Conservation (phyloP, 2,113 vertebrate species). For the Calypte anna region DNA sequence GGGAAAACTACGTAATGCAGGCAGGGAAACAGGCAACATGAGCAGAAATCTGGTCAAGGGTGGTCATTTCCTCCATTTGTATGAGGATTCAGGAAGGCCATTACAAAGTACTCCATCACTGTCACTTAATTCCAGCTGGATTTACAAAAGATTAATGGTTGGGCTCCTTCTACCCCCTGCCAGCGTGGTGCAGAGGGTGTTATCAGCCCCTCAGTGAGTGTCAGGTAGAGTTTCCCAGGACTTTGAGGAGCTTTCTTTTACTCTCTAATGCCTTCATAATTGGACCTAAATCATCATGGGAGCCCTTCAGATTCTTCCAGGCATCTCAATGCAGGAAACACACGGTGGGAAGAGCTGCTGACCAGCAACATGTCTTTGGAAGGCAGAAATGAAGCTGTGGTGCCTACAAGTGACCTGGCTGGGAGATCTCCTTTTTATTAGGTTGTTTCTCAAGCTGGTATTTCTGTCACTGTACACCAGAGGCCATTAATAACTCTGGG, state of each 20-base stretch:
- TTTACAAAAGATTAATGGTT: conserved; percentile 47
- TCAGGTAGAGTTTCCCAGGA: background rate
- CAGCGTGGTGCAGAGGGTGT: background rate
- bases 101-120: conserved; percentile 58
- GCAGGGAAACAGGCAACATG: conserved; percentile 36
- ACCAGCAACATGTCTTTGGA: background rate
- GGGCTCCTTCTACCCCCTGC: background rate
- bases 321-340: background rate
- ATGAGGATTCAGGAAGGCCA: conserved; percentile 51
- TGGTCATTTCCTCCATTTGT: conserved; percentile 61
- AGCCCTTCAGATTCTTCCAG: background rate
- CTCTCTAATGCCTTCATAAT: background rate
- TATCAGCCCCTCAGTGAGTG: background rate
- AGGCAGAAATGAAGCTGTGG: background rate
- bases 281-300: background rate
- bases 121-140: conserved; percentile 44
- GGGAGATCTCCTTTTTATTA: background rate
- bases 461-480: background rate
- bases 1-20: conserved; percentile 12
- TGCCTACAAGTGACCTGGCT: background rate
- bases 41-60: conserved; percentile 62
- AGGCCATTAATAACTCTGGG: background rate
- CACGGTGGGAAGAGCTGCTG: background rate
- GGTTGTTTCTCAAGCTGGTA: background rate
- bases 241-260: background rate